phyloP scores from a whole-genome alignment of 2,113 vertebrate genomes.

The Phrynosoma blainvillii region DNA sequence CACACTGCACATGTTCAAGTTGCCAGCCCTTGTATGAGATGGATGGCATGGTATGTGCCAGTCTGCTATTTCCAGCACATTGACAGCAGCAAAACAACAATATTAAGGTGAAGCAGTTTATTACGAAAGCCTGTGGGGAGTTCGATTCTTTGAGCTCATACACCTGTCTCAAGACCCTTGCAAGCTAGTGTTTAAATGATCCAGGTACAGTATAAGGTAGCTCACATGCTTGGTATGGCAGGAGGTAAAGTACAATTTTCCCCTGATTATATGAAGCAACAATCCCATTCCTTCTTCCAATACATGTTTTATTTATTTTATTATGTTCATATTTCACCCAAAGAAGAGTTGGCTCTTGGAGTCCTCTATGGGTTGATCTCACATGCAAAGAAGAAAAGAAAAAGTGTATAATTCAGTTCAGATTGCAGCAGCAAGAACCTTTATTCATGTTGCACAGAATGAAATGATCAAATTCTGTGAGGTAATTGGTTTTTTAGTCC shows the following conservation, averaged over 20 bases:
- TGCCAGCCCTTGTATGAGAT: neutral
- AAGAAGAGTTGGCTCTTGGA: neutral
- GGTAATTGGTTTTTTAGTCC: neutral
- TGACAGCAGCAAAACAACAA: neutral
- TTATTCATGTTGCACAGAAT: neutral
- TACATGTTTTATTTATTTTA: neutral
- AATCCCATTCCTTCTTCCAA: neutral
- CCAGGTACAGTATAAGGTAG: neutral
- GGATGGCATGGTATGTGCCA: too few relatives aligned
- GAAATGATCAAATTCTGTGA: neutral
- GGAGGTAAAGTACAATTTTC: too few relatives aligned
- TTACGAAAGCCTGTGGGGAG: neutral
- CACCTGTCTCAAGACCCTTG: neutral
- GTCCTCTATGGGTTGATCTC: neutral
- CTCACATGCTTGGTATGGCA: neutral
- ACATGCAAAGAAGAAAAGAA: neutral
- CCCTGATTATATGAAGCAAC: too few relatives aligned
- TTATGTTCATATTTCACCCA: neutral
- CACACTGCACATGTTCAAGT: neutral
- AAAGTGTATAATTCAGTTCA: neutral
- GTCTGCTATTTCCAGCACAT: neutral
- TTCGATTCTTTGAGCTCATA: neutral
- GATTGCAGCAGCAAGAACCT: neutral
- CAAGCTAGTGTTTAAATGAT: neutral
- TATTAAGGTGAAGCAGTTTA: neutral